These are phyloP conservation scores for Bos taurus DNA, from an alignment of 2,113 vertebrate genomes.

Conservation along the genomic window DNA sequence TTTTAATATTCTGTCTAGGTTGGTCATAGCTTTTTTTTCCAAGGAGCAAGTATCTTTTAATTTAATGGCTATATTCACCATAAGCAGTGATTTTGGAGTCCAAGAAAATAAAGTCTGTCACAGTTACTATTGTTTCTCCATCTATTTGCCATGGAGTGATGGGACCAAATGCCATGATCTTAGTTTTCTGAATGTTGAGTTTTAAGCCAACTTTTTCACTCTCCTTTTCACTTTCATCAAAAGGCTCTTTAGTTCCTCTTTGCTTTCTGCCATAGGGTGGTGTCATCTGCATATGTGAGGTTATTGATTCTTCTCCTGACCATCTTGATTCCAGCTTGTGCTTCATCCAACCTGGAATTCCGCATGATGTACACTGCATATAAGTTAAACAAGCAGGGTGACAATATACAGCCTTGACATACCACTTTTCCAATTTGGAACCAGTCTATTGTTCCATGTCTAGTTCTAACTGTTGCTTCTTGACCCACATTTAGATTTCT, in stretches of 20 bases:
- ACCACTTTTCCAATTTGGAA: not conserved
- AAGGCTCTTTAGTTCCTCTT: not conserved
- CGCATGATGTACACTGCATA: fast-evolving
- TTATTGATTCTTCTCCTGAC: not conserved
- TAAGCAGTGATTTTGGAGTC: not conserved
- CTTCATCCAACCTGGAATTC: not conserved
- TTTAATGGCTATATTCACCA: not conserved
- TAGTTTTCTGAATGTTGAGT: not conserved
- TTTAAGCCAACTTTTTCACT: not conserved
- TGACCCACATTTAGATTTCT: not conserved
- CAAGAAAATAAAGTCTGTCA: not conserved
- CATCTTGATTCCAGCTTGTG: not conserved
- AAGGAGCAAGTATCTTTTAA: not conserved
- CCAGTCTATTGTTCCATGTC: not conserved
- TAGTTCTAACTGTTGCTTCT: not conserved
- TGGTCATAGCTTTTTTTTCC: not conserved
- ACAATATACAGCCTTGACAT: not conserved
- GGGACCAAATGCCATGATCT: not conserved
- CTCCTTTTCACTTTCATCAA: not conserved
- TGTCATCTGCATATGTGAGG: not conserved
- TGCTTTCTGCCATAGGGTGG: not conserved
- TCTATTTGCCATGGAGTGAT: not conserved
- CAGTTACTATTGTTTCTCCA: not conserved
- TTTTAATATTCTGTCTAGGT: not conserved
- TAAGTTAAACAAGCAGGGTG: not conserved